Conservation (phyloP, 2,113 vertebrate genomes). For the Sceloporus undulatus region DNA sequence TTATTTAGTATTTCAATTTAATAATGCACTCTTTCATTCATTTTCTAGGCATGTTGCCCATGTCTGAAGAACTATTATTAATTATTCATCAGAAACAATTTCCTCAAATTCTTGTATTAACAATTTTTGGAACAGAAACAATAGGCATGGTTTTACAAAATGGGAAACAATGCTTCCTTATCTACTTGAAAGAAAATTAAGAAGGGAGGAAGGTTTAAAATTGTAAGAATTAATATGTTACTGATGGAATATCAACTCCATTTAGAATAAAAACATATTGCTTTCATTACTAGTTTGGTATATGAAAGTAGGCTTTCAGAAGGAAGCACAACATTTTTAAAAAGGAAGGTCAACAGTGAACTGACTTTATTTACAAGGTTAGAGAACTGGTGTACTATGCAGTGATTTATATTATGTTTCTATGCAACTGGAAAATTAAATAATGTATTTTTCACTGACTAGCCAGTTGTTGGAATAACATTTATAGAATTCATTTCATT, state of each 20-base stretch:
- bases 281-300: background rate
- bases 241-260: constrained; percentile 31
- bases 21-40: constrained; percentile 74
- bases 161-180: constrained; percentile 34
- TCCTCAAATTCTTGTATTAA: constrained; percentile 73
- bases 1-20: constrained; percentile 80
- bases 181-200: constrained; percentile 22
- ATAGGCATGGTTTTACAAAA: constrained; percentile 53
- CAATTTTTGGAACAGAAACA: constrained; percentile 70
- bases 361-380: background rate
- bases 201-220: too few species aligned
- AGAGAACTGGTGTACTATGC: background rate
- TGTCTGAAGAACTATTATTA: constrained; percentile 73
- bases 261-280: constrained; percentile 20
- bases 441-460: constrained; percentile 3
- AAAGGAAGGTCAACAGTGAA: background rate
- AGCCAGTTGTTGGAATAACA: background rate
- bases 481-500: constrained; percentile 10
- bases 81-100: constrained; percentile 71
- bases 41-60: constrained; percentile 76
- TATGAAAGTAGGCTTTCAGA: background rate
- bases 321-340: background rate
- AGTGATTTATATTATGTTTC: background rate
- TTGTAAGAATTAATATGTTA: background rate
- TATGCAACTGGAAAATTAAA: background rate